Evolutionary conservation across 2,113 vertebrate genomes (phyloP).

Genomic region (Embiotoca jacksoni): DNA sequence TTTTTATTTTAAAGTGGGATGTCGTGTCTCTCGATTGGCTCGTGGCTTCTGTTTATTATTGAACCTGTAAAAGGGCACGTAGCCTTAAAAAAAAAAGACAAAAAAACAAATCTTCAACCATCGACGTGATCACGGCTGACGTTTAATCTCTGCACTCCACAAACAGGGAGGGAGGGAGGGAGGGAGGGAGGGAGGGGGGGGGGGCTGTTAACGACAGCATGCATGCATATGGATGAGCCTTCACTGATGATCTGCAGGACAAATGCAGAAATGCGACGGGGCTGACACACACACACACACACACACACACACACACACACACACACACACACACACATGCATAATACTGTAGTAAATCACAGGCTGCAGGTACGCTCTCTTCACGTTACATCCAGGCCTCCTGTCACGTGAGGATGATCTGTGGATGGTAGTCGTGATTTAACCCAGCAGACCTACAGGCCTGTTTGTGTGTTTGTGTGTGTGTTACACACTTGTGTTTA

Average conservation of each 20-base stretch:
- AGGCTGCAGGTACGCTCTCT: background rate
- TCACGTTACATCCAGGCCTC: background rate
- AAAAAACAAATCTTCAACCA: constrained; percentile 12
- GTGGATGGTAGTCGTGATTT: constrained; percentile 9
- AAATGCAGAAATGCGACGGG: constrained; percentile 1
- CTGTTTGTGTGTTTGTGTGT: constrained; percentile 4
- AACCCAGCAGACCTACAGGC: background rate
- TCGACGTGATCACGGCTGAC: constrained; percentile 70
- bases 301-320: background rate
- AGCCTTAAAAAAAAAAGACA: too few species aligned
- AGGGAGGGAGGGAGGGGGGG: too few species aligned
- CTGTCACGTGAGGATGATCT: constrained; percentile 11
- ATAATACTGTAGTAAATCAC: background rate
- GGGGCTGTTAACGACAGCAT: constrained; percentile 61
- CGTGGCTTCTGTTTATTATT: background rate
- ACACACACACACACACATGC: background rate
- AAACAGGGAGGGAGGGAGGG: constrained; percentile 56
- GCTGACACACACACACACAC: constrained; percentile 1
- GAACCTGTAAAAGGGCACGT: background rate
- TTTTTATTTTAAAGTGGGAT: background rate
- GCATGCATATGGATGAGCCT: constrained; percentile 75
- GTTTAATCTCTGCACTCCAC: constrained; percentile 73
- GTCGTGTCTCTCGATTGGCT: background rate
- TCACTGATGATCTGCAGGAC: constrained; percentile 39
- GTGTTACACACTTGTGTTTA: constrained; percentile 5